phyloP scores from a whole-genome alignment of 2,797 vertebrate species.

The Pagetopsis macropterus region DNA sequence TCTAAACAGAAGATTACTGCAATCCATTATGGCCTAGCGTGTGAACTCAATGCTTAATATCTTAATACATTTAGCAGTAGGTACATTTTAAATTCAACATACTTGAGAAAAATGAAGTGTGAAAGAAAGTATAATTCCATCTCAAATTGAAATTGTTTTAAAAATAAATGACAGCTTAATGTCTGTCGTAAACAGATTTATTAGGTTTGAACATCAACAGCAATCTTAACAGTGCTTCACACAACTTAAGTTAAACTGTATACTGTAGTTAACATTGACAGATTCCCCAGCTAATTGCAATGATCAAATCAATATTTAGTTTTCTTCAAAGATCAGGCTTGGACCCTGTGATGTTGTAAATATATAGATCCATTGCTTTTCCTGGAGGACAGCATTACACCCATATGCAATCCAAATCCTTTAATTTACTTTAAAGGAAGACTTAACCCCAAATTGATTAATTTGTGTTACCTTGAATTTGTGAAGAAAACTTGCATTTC shows the following conservation, averaged over 20 bases:
- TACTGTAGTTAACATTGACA: neutral
- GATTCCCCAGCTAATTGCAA: neutral
- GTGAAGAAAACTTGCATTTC: too few relatives aligned
- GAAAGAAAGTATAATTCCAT: too few relatives aligned
- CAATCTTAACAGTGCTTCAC: neutral
- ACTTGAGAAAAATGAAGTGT: neutral
- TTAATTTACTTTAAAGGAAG: too few relatives aligned
- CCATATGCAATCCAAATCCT: conserved; percentile 1
- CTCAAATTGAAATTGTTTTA: too few relatives aligned
- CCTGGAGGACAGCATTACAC: conserved; percentile 51
- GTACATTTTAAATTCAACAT: neutral
- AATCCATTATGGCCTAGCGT: too few relatives aligned
- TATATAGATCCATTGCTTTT: conserved; percentile 31
- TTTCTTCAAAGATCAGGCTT: conserved; percentile 31
- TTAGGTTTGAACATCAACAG: neutral
- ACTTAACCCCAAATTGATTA: too few relatives aligned
- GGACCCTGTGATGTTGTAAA: conserved; percentile 48
- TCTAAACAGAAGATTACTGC: too few relatives aligned
- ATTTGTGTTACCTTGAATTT: too few relatives aligned
- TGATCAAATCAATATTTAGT: conserved; percentile 2
- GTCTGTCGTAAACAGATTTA: neutral
- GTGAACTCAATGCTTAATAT: neutral
- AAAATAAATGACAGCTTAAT: too few relatives aligned
- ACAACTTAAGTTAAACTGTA: neutral
- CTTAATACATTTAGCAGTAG: neutral